These are phyloP conservation scores for Laupala kohalensis DNA, from an alignment of 1,140 invertebrate genomes.

Conservation along the genomic window DNA sequence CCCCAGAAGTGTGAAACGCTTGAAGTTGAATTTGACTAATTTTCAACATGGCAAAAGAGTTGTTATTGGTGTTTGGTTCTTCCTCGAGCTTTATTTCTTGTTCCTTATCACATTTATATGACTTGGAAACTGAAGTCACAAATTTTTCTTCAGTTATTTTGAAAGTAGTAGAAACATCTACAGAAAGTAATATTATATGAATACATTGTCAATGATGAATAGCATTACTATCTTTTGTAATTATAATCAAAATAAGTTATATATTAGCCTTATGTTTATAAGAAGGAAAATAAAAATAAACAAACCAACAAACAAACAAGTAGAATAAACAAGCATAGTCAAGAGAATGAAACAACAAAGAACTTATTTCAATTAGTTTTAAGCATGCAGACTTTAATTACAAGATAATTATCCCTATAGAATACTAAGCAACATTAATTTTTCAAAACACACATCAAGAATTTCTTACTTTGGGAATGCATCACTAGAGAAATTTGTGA, in stretches of 20 bases:
- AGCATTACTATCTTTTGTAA: background rate
- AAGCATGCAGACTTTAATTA: no score
- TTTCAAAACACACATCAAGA: background rate
- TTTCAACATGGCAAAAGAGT: constrained; percentile 6
- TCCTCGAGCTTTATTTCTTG: constrained; percentile 38
- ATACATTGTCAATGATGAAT: no score
- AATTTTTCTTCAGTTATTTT: constrained; percentile 46
- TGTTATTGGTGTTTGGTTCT: background rate
- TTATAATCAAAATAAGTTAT: no score
- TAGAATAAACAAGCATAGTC: no score
- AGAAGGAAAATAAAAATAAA: no score
- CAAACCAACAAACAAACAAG: no score
- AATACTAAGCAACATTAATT: background rate
- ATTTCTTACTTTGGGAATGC: background rate
- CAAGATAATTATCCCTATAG: no score
- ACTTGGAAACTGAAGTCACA: constrained; percentile 39
- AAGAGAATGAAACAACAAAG: no score
- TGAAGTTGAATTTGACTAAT: constrained; percentile 52
- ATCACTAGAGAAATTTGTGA: background rate
- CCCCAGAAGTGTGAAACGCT: constrained; percentile 44
- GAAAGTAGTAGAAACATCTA: background rate
- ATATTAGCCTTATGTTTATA: no score
- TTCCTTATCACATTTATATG: constrained; percentile 48
- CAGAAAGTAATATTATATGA: background rate
- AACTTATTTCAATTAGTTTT: no score